Evolutionary conservation across 2,888 invertebrate genomes (phyloP).

Genomic region (Oscheius sp.): DNA sequence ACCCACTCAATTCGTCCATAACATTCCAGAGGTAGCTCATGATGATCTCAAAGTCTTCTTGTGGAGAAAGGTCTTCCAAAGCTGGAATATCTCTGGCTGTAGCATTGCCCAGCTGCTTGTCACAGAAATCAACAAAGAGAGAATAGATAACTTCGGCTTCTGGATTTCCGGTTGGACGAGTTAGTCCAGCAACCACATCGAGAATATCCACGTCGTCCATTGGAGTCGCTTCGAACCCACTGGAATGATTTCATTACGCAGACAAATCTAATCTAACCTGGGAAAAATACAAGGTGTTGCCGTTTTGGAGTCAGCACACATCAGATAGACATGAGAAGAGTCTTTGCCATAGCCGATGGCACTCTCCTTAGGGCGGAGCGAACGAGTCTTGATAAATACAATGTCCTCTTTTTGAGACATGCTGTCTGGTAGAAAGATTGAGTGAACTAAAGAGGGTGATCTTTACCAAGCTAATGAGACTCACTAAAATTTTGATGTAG

Average conservation of each 20-base stretch:
- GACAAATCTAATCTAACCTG: neutral
- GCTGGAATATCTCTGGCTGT: no score
- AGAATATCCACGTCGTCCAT: conserved; percentile 9
- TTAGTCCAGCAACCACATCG: conserved; percentile 7
- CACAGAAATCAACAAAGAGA: conserved; percentile 11
- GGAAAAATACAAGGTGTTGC: conserved; percentile 18
- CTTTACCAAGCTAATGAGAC: neutral
- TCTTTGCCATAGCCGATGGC: conserved; percentile 17
- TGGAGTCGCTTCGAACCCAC: conserved; percentile 12
- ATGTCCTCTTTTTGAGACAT: neutral
- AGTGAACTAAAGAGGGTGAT: conserved; percentile 12
- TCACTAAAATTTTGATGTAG: conserved; percentile 22
- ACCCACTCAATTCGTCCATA: conserved; percentile 1
- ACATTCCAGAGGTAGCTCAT: no score
- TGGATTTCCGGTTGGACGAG: neutral
- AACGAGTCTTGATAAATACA: neutral
- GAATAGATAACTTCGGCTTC: neutral
- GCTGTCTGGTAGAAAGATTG: conserved; percentile 16
- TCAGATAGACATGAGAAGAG: conserved; percentile 2
- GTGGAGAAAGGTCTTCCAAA: no score
- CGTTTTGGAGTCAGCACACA: conserved; percentile 4
- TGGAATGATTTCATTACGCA: neutral
- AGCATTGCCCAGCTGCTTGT: conserved; percentile 15
- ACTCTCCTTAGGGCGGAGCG: neutral
- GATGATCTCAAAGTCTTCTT: no score